A percentile compares a stretch with the other conserved stretches of the same genome.
phyloP scores from a whole-genome alignment of 1,140 invertebrate species.

The Holotrichia oblita region DNA sequence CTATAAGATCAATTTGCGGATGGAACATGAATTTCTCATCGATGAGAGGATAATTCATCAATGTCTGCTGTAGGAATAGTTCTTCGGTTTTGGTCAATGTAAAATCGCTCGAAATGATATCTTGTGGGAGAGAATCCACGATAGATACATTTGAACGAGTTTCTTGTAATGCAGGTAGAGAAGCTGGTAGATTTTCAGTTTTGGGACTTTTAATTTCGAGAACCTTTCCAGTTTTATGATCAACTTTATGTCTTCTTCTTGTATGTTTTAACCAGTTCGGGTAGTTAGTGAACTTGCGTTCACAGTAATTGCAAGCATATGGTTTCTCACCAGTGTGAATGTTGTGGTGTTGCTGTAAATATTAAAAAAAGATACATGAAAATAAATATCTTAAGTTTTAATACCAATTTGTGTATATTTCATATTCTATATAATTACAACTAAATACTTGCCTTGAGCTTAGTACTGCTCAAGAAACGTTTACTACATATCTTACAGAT shows the following conservation, averaged over 20 bases:
- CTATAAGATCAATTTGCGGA: slow-evolving; percentile 51
- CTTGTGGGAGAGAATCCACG: neutral
- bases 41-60: slow-evolving; percentile 53
- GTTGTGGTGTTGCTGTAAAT: slow-evolving; percentile 63
- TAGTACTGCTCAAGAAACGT: slow-evolving; percentile 65
- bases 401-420: no score
- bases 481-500: slow-evolving; percentile 63
- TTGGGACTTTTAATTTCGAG: slow-evolving; percentile 51
- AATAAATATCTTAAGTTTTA: neutral
- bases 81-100: slow-evolving; percentile 54
- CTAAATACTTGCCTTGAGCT: slow-evolving; percentile 59
- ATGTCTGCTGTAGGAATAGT: slow-evolving; percentile 51
- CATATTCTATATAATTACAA: neutral
- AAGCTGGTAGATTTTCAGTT: slow-evolving; percentile 43
- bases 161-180: slow-evolving; percentile 32
- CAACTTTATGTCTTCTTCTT: slow-evolving; percentile 65
- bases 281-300: slow-evolving; percentile 66
- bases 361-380: slow-evolving; percentile 44
- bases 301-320: slow-evolving; percentile 66
- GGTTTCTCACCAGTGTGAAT: slow-evolving; percentile 66
- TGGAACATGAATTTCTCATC: slow-evolving; percentile 51
- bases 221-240: slow-evolving; percentile 64
- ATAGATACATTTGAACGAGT: neutral
- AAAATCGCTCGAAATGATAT: slow-evolving; percentile 43
- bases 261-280: slow-evolving; percentile 69